These are phyloP conservation scores for Sabatieria punctata DNA, from an alignment of 2,888 invertebrate genomes.

Conservation along the genomic window DNA sequence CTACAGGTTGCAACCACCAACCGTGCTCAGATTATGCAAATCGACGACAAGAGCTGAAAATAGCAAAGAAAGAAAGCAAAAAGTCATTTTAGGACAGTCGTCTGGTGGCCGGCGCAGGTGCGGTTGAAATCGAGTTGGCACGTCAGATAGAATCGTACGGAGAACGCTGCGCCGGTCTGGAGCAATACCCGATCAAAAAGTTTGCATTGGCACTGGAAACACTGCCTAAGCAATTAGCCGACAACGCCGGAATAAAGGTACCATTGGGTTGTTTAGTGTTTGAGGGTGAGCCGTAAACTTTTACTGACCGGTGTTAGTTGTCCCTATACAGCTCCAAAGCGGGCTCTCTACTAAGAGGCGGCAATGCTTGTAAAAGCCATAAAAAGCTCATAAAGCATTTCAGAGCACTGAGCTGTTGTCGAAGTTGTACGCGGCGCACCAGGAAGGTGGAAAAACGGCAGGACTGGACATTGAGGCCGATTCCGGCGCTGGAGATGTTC, in stretches of 20 bases:
- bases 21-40: too few species aligned
- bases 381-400: too few species aligned
- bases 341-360: too few species aligned
- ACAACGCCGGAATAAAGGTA: conserved; percentile 72
- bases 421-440: conserved; percentile 80
- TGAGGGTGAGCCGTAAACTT: not conserved
- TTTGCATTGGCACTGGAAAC: conserved; percentile 66
- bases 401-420: conserved; percentile 62
- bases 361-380: not conserved
- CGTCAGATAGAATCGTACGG: conserved; percentile 66
- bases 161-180: conserved; percentile 71
- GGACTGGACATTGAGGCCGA: conserved; percentile 74
- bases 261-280: not conserved
- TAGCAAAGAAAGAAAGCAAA: too few species aligned
- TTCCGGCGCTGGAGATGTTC: conserved; percentile 8
- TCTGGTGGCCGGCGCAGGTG: conserved; percentile 81
- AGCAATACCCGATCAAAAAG: conserved; percentile 89
- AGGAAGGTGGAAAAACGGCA: conserved; percentile 56
- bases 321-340: too few species aligned
- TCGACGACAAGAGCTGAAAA: too few species aligned
- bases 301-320: not conserved
- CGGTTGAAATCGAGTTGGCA: conserved; percentile 81
- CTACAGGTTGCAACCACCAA: too few species aligned
- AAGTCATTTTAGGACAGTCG: conserved; percentile 39
- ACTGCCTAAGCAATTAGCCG: conserved; percentile 76